phyloP scores from a whole-genome alignment of 2,113 vertebrate genomes.

The Anguilla rostrata region DNA sequence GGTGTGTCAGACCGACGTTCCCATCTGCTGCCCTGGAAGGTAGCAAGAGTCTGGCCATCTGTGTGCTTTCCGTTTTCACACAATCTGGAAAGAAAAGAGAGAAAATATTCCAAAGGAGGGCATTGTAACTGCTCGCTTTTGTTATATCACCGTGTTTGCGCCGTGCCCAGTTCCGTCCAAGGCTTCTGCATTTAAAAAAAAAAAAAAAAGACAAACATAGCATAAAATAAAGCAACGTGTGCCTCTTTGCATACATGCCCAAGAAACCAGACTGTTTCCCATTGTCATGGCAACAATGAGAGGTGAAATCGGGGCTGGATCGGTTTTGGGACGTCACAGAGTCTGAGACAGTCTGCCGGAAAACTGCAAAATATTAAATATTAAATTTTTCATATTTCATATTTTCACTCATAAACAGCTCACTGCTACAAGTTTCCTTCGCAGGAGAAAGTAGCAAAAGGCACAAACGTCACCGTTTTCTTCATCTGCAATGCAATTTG shows the following conservation, averaged over 20 bases:
- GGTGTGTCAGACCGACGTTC: constrained; percentile 12
- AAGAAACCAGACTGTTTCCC: background rate
- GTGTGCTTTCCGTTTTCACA: background rate
- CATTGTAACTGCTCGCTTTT: background rate
- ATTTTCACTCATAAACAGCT: background rate
- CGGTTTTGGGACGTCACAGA: too few relatives aligned
- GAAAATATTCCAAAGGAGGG: background rate
- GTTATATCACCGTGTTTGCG: background rate
- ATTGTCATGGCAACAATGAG: background rate
- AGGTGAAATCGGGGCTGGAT: background rate
- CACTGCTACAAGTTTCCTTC: background rate
- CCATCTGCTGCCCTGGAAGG: constrained; percentile 24
- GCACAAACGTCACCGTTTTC: too few relatives aligned
- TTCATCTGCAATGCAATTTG: too few relatives aligned
- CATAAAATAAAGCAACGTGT: too few relatives aligned
- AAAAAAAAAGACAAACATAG: background rate
- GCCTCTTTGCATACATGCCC: background rate
- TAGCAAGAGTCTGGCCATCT: constrained; percentile 17
- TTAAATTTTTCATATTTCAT: too few relatives aligned
- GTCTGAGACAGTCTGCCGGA: background rate
- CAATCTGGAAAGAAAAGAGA: background rate
- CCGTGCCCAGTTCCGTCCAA: background rate
- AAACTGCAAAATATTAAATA: background rate
- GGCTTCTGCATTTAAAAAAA: background rate
- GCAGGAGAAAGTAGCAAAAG: too few relatives aligned